Conservation (phyloP, 2,113 vertebrate species). For the Zeus faber region DNA sequence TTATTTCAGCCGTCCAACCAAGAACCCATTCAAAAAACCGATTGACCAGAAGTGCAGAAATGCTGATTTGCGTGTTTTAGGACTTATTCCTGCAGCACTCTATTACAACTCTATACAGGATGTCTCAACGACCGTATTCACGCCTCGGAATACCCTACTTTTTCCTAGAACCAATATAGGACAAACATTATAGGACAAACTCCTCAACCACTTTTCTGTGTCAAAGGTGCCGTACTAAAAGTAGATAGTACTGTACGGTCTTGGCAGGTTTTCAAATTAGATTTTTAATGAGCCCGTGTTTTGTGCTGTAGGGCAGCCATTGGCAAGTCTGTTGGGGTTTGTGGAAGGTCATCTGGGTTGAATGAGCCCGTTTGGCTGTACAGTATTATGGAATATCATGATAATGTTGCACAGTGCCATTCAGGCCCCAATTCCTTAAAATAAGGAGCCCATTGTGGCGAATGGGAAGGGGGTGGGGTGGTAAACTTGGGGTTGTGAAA, state of each 20-base stretch:
- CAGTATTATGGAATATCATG: conserved; percentile 70
- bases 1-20: no score
- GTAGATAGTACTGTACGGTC: conserved; percentile 58
- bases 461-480: conserved; percentile 57
- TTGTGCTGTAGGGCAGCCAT: conserved; percentile 55
- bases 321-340: conserved; percentile 62
- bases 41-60: no score
- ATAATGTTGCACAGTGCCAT: conserved; percentile 69
- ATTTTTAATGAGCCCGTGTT: conserved; percentile 70
- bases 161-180: conserved; percentile 57
- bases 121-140: conserved; percentile 58
- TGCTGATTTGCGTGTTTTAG: no score
- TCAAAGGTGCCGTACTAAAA: conserved; percentile 65
- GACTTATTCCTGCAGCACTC: no score
- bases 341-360: conserved; percentile 65
- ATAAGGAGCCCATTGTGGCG: conserved; percentile 72
- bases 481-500: conserved; percentile 51
- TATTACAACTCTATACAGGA: conserved; percentile 42
- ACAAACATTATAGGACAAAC: conserved; percentile 53
- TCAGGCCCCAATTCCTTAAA: conserved; percentile 57
- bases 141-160: conserved; percentile 58
- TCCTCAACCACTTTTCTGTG: conserved; percentile 47
- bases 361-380: conserved; percentile 63
- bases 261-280: conserved; percentile 59
- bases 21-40: no score